Conservation (phyloP, 2,888 invertebrate species). For the Drosophila prostipennis region DNA sequence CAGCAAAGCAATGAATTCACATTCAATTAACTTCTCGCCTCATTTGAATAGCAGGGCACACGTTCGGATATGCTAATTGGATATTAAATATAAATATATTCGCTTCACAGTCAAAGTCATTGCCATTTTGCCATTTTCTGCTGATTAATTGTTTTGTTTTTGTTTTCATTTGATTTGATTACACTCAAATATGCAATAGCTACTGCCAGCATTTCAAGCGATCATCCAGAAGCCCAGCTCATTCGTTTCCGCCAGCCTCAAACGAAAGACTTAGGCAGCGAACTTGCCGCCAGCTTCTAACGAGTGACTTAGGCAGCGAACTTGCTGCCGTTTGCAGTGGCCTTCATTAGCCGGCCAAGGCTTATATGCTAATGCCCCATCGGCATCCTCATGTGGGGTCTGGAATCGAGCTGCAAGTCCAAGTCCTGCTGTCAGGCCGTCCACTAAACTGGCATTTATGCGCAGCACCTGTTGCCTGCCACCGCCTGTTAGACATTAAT, state of each 20-base stretch:
- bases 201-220: not conserved
- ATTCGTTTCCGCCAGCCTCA: constrained; percentile 19
- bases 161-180: constrained; percentile 27
- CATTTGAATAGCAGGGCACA: constrained; percentile 47
- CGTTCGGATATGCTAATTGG: constrained; percentile 38
- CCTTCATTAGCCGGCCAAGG: constrained; percentile 61
- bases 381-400: constrained; percentile 57
- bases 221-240: not conserved
- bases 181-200: constrained; percentile 47
- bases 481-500: constrained; percentile 72
- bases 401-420: not conserved
- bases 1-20: constrained; percentile 47
- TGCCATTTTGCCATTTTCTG: constrained; percentile 37
- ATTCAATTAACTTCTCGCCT: constrained; percentile 41
- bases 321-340: constrained; percentile 37
- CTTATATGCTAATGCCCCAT: constrained; percentile 56
- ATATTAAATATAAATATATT: constrained; percentile 40
- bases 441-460: constrained; percentile 67
- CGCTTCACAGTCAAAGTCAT: constrained; percentile 43
- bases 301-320: constrained; percentile 46
- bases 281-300: constrained; percentile 33
- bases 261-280: constrained; percentile 39
- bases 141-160: constrained; percentile 73
- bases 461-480: constrained; percentile 56
- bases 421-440: constrained; percentile 56